These are phyloP conservation scores for Leucosticte australis DNA, from an alignment of 2,113 vertebrate species.

Conservation along the genomic window DNA sequence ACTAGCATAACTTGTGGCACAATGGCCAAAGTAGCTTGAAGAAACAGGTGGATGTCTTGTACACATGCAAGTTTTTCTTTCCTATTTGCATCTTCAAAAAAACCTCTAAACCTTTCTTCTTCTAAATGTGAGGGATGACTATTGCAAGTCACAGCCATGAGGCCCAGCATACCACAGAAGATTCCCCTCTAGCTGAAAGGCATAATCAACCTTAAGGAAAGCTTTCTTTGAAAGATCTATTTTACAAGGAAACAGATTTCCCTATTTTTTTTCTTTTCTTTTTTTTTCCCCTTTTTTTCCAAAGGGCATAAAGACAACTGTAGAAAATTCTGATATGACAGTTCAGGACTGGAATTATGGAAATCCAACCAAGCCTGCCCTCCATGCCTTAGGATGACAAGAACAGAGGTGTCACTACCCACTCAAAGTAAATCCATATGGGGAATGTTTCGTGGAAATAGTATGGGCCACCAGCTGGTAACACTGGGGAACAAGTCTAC, in stretches of 20 bases:
- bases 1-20: background rate
- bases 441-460: background rate
- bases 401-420: background rate
- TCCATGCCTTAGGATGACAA: background rate
- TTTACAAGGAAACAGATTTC: background rate
- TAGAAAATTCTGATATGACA: background rate
- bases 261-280: background rate
- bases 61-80: background rate
- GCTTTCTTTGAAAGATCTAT: background rate
- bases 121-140: background rate
- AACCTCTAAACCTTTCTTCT: background rate
- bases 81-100: background rate
- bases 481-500: background rate
- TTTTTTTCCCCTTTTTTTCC: background rate
- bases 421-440: background rate
- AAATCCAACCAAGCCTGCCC: background rate
- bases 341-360: background rate
- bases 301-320: background rate
- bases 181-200: background rate
- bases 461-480: background rate
- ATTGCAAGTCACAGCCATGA: background rate
- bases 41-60: background rate
- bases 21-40: background rate
- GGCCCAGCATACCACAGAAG: background rate
- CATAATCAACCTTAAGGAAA: background rate